Base-by-base conservation (phyloP, 2,797 vertebrate species). In the Enteromius radiatus region DNA sequence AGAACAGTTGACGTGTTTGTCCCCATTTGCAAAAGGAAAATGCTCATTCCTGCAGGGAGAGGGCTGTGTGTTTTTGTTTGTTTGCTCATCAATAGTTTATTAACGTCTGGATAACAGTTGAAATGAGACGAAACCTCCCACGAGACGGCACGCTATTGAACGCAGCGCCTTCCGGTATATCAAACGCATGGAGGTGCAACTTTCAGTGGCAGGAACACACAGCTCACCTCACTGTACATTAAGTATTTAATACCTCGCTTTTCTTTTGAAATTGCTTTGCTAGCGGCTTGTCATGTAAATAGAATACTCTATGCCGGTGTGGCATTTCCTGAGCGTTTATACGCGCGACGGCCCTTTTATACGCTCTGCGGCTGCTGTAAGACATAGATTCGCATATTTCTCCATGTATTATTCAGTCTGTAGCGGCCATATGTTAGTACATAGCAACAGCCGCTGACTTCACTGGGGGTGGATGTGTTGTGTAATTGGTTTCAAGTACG, bases 401-500 rank as follows among this genome's bases (percentile, higher is more conserved):
- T 90, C 91, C 90, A 92, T 85, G 91, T 91, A 89, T 95, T 95
- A 95, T 95, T 95, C 93, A 95, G 91, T 86, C 90, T 90, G 91
- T 92, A 91, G 91, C 91, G 90, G 88, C 91, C 91, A 92, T 91
- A 92, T 94, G 93, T 93, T 94, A 93, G 91, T 91, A 89, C 86
- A 68, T 85, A 82, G 74, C 77, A 56, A 76, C 77, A 59, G 80
- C 38, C 85, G 71, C 86, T 90, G 88, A 90, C 89, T 89, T 81
- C 85, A 86, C 87, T 88, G 88, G 89, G 89, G 89, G 92, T 91
- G 89, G 91, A 92, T 90, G 89, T 93, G 92, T 91, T 91, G 91
- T 91, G 91, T 95, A 94, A 94, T 94, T 94, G 94, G 94, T 93
- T 95, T 95, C 94, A 94, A 93, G 93, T 92, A 93, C 93, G 93